Evolutionary conservation across 1,140 invertebrate genomes (phyloP).

Genomic region (Radopholus similis): DNA sequence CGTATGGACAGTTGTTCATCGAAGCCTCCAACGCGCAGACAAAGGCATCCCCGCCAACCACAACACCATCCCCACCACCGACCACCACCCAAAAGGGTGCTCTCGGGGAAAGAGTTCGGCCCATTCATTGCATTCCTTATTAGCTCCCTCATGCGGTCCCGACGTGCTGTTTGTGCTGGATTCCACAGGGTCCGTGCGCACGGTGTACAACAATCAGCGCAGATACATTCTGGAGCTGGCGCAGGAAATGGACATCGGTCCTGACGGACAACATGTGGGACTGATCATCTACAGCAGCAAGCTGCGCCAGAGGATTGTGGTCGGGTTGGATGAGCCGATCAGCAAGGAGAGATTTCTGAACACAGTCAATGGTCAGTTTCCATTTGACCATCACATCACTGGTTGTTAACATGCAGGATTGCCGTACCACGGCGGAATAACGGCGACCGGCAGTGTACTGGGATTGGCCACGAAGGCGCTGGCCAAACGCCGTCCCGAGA

Average conservation of each 20-base stretch:
- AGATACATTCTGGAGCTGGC: constrained; percentile 9
- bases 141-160: not conserved
- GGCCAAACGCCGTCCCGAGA: constrained; percentile 17
- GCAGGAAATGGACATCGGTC: constrained; percentile 8
- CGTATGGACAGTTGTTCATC: too few relatives aligned
- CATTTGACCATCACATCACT: not conserved
- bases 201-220: constrained; percentile 12
- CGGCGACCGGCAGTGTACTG: constrained; percentile 18
- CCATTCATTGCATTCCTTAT: not conserved
- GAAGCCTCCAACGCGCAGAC: too few relatives aligned
- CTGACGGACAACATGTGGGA: constrained; percentile 17
- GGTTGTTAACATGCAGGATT: constrained; percentile 4
- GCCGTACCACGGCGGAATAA: constrained; percentile 21
- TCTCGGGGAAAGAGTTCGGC: not conserved
- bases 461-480: constrained; percentile 12
- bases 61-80: not conserved
- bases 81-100: not conserved
- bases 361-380: not conserved
- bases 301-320: constrained; percentile 9
- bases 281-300: constrained; percentile 28
- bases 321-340: constrained; percentile 4
- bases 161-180: constrained; percentile 22
- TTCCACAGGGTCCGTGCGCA: constrained; percentile 12
- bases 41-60: not conserved
- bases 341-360: constrained; percentile 6